Base-by-base conservation (phyloP, 2,113 vertebrate species). In the Scortum barcoo region DNA sequence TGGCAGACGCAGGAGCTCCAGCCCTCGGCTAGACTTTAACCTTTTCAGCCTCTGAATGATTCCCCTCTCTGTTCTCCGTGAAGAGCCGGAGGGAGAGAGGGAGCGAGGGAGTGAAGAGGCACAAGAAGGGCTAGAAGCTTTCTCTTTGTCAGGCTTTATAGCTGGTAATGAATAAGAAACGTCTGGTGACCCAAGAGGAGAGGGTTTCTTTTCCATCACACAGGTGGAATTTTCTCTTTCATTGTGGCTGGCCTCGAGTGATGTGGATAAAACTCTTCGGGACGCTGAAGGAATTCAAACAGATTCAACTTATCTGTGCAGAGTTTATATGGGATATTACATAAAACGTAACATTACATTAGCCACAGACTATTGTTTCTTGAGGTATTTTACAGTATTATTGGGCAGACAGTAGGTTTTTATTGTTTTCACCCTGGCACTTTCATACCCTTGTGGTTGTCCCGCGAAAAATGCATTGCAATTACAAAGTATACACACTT, bases 101-200 rank as follows among this genome's bases (percentile, higher is more conserved):
- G 78, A 83, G 86, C 1, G 76, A 85, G 84, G 60, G 87, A 91
- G 85, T 87, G 86, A 86, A 90, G 88, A 91, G 88, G 92, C 86
- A 91, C 85, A 89, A 91, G 93, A 91, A 93, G 89, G 85, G 82
- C 82, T 73, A 71, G 82, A 89, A 87, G 82, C 76, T 85, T 54
- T 78, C 69, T 89, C 90, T 93, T 94, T 94, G 92, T 94, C 68
- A 72, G 79, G 70, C 76, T 89, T 93, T 93, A 91, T 84, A 87
- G 86, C 53, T 51, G n/a, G 30, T 90, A 90, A 94, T 95, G 90
- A 95, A 93, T 93, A 88, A 92, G 87, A 93, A 93, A 92, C 83
- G 82, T 87, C 88, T 89, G 84, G 80, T 92, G 91, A 93, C 86
- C 88, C 82, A 80, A 83, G 89, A 75, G 70, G 78, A 90, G 42